Percentiles rank a stretch among this genome's conserved stretches.
These are phyloP conservation scores for Pteruthius melanotis DNA, from an alignment of 2,113 vertebrate genomes.

Conservation along the genomic window DNA sequence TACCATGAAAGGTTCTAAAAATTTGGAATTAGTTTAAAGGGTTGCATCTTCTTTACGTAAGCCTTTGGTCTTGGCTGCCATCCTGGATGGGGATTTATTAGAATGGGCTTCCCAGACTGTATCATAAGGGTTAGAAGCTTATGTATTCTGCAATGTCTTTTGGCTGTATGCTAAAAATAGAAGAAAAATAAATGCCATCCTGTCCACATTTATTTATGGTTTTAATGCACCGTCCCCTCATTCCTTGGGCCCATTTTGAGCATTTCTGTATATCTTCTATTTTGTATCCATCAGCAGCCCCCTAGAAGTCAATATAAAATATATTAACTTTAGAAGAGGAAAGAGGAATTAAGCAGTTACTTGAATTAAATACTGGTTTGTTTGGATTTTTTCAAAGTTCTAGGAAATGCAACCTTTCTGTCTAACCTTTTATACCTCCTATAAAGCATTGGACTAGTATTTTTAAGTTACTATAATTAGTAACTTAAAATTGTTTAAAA, in stretches of 20 bases:
- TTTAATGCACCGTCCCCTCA: neutral
- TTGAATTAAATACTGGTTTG: neutral
- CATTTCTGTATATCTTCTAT: neutral
- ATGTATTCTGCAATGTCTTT: neutral
- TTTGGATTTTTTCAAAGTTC: neutral
- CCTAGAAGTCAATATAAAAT: neutral
- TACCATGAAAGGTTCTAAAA: neutral
- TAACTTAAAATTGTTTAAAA: too few species aligned
- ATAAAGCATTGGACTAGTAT: neutral
- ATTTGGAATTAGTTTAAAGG: neutral
- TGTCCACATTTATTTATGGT: neutral
- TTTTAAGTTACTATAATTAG: neutral
- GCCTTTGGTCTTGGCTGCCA: neutral
- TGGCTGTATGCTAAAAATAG: neutral
- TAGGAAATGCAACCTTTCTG: neutral
- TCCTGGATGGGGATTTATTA: neutral
- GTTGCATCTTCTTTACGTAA: neutral
- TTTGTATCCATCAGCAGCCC: neutral
- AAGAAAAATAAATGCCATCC: neutral
- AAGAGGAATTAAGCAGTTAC: neutral
- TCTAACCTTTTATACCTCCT: neutral
- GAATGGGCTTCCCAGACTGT: neutral
- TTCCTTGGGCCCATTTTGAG: neutral
- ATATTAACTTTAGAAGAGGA: neutral
- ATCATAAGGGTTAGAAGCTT: neutral